Percentiles rank a stretch among this genome's conserved stretches.
phyloP scores from a whole-genome alignment of 1,140 invertebrate species.

The Drosophila bocqueti region DNA sequence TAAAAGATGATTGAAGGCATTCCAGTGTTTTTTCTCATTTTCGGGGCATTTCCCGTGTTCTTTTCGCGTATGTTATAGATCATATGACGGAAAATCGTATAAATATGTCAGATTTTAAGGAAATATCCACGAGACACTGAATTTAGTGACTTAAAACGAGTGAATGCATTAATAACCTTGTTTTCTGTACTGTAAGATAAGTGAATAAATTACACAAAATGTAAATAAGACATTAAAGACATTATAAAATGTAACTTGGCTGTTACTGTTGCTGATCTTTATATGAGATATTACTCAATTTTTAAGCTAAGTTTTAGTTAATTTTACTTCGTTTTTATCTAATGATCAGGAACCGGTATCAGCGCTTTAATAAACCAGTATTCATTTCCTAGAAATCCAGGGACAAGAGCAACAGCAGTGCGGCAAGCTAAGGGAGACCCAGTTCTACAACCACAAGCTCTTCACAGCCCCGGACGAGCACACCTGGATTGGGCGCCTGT shows the following conservation, averaged over 20 bases:
- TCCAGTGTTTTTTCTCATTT: background rate
- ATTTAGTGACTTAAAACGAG: background rate
- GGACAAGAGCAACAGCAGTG: conserved; percentile 14
- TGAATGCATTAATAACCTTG: background rate
- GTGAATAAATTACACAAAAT: background rate
- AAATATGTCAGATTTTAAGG: too few relatives aligned
- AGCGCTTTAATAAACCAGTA: background rate
- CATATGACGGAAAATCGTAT: too few relatives aligned
- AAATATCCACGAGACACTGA: too few relatives aligned
- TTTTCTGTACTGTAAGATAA: background rate
- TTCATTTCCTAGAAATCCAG: background rate
- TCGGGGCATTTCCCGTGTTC: background rate
- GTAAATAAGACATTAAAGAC: background rate
- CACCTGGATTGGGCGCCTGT: conserved; percentile 32
- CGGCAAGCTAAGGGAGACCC: conserved; percentile 20
- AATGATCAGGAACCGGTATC: too few relatives aligned
- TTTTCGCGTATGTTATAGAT: conserved; percentile 9
- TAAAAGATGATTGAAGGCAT: background rate
- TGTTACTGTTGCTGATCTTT: too few relatives aligned
- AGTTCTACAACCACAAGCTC: conserved; percentile 15
- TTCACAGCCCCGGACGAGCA: conserved; percentile 18
- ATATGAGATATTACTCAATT: too few relatives aligned
- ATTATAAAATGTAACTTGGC: too few relatives aligned
- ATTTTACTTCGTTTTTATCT: too few relatives aligned
- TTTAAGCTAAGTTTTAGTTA: too few relatives aligned